Percentiles rank a stretch among this genome's conserved stretches.
These are phyloP conservation scores for Hylaeus anthracinus DNA, from an alignment of 1,140 invertebrate species.

Conservation along the genomic window DNA sequence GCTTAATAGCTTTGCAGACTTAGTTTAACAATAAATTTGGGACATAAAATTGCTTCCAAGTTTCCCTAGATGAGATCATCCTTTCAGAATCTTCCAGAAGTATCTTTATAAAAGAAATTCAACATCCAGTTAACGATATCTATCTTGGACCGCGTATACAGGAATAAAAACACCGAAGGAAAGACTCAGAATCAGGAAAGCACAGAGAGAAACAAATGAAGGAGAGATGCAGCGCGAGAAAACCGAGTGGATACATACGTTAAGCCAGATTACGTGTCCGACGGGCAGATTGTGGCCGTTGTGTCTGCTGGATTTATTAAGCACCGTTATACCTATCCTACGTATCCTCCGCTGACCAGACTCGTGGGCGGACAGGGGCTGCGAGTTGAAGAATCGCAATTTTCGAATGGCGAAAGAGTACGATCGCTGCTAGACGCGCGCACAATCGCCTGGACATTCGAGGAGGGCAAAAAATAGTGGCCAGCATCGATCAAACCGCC, in stretches of 20 bases:
- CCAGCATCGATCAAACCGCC: constrained; percentile 13
- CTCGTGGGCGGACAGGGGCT: background rate
- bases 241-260: constrained; percentile 60
- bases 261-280: constrained; percentile 64
- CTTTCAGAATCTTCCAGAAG: too few relatives aligned
- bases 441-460: constrained; percentile 15
- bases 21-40: too few relatives aligned
- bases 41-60: too few relatives aligned
- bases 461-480: constrained; percentile 13
- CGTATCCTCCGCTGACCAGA: background rate
- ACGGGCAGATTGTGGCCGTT: constrained; percentile 53
- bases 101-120: too few relatives aligned
- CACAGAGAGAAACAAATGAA: constrained; percentile 13
- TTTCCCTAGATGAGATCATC: too few relatives aligned
- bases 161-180: background rate
- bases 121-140: too few relatives aligned
- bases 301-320: constrained; percentile 64
- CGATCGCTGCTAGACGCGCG: constrained; percentile 15
- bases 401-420: constrained; percentile 41
- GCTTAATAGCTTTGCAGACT: too few relatives aligned
- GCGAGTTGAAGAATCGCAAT: constrained; percentile 52
- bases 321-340: constrained; percentile 43
- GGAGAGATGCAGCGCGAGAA: constrained; percentile 45
- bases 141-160: background rate
- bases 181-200: background rate